phyloP scores from a whole-genome alignment of 1,140 invertebrate genomes.

The Caenorhabditis inopinata region DNA sequence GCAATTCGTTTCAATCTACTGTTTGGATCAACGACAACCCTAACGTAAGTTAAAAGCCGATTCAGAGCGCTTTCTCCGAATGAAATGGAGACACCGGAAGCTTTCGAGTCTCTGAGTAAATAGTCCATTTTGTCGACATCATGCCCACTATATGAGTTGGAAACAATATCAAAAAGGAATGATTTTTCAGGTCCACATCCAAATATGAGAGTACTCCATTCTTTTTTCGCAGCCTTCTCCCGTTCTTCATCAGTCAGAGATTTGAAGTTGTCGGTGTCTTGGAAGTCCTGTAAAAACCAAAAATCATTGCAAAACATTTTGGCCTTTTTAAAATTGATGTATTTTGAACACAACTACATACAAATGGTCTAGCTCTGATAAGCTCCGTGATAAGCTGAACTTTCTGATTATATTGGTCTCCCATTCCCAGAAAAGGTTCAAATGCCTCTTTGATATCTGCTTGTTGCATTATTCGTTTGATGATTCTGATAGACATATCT shows the following conservation, averaged over 20 bases:
- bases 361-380: background rate
- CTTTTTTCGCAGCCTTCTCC: background rate
- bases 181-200: slow-evolving; percentile 46
- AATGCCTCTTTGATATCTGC: slow-evolving; percentile 9
- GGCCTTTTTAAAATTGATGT: too few species aligned
- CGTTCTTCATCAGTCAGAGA: background rate
- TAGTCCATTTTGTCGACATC: slow-evolving; percentile 79
- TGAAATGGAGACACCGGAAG: slow-evolving; percentile 68
- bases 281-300: background rate
- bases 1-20: slow-evolving; percentile 67
- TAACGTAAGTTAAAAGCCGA: slow-evolving; percentile 67
- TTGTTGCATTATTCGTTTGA: slow-evolving; percentile 32
- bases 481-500: background rate
- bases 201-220: background rate
- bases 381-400: background rate
- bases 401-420: background rate
- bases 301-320: too few species aligned
- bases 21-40: slow-evolving; percentile 62
- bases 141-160: slow-evolving; percentile 72
- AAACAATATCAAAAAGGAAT: slow-evolving; percentile 69
- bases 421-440: background rate
- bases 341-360: background rate
- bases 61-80: slow-evolving; percentile 66
- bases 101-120: slow-evolving; percentile 71
- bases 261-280: background rate